phyloP scores from a whole-genome alignment of 2,113 vertebrate genomes.

The Glaucomys volans region DNA sequence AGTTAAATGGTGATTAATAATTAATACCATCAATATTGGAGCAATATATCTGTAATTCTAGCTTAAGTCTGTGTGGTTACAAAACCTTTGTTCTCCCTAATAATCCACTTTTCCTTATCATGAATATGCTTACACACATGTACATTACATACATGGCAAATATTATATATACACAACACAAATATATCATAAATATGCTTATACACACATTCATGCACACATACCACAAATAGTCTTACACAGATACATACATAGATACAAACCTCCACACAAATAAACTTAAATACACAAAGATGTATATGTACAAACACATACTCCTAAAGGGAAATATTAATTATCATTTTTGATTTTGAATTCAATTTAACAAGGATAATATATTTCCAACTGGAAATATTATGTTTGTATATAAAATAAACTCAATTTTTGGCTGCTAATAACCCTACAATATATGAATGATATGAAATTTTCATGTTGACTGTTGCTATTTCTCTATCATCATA shows the following conservation, averaged over 20 bases:
- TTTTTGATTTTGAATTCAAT: neutral
- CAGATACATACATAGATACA: neutral
- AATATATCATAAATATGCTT: neutral
- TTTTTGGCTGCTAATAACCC: neutral
- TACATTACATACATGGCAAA: neutral
- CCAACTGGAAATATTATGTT: neutral
- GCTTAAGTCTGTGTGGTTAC: neutral
- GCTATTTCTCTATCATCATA: neutral
- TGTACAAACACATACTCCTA: neutral
- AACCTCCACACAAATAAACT: neutral
- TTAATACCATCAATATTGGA: neutral
- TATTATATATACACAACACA: neutral
- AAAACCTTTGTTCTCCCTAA: conserved; percentile 35
- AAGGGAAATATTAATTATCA: neutral
- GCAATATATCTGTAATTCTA: neutral
- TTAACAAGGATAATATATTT: neutral
- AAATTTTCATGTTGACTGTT: neutral
- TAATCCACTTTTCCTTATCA: neutral
- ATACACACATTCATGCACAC: neutral
- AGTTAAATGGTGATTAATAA: neutral
- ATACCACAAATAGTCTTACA: neutral
- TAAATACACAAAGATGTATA: neutral
- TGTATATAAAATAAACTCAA: neutral
- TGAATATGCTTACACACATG: too few relatives aligned
- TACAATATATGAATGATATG: neutral